Evolutionary conservation across 2,113 vertebrate species (phyloP).

Genomic region (Arvicanthis niloticus): DNA sequence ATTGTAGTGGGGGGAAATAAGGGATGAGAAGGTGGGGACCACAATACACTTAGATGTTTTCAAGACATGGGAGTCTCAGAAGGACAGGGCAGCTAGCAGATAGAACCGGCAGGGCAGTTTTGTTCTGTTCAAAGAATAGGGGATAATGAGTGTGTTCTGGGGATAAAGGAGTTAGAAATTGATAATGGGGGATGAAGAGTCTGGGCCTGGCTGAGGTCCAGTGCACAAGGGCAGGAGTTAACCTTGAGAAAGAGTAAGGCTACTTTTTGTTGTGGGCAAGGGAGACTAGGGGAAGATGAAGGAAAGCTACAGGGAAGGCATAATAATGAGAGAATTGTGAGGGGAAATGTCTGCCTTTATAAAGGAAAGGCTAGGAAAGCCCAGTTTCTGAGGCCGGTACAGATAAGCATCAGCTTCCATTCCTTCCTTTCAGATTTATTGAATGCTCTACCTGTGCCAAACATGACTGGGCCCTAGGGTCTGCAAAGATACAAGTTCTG

Average conservation of each 20-base stretch:
- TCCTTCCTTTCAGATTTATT: slow-evolving; percentile 45
- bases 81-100: not conserved
- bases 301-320: not conserved
- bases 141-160: not conserved
- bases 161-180: not conserved
- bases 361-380: not conserved
- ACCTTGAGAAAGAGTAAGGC: slow-evolving; percentile 39
- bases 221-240: slow-evolving; percentile 30
- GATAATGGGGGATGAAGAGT: slow-evolving; percentile 20
- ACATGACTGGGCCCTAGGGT: not conserved
- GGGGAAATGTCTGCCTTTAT: not conserved
- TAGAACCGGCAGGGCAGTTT: not conserved
- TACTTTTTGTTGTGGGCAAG: slow-evolving; percentile 7
- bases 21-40: not conserved
- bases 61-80: slow-evolving; percentile 12
- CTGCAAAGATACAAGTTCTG: not conserved
- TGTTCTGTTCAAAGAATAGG: slow-evolving; percentile 37
- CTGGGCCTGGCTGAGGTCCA: not conserved
- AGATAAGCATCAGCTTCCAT: slow-evolving; percentile 19
- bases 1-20: not conserved
- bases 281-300: not conserved
- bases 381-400: not conserved
- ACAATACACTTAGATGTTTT: slow-evolving; percentile 41
- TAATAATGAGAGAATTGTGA: not conserved
- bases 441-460: not conserved